Base-by-base conservation (phyloP, 2,113 vertebrate genomes). In the Nerophis lumbriciformis region DNA sequence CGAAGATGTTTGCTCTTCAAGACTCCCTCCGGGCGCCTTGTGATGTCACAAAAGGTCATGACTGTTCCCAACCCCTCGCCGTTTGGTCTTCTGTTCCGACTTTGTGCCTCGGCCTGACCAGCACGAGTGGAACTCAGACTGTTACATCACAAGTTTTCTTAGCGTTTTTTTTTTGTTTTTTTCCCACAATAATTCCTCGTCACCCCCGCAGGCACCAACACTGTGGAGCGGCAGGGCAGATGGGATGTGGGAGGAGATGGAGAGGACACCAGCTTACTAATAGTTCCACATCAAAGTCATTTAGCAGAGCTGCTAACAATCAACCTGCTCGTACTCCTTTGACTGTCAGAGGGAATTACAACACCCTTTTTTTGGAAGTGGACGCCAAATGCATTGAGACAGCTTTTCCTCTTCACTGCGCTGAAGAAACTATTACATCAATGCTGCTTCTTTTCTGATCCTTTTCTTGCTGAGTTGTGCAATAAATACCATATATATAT, bases 191-290 rank as follows among this genome's bases (percentile, higher is more conserved):
- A 73, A 86, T 77, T 76, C 75, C 67, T 69, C 75, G 63, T 60
- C 54, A 47, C 57, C 63, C 59, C 59, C 28, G 48, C 81, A 84
- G 68, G 81, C 83, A 86, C 78, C 86, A 83, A 85, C 83, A 81
- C 76, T 77, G 75, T 86, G 83, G 87, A 85, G 85, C 82, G 62
- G 59, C 67, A 69, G 85, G 85, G 83, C 87, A 88, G 87, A 88
- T 87, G 87, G 87, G 82, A 83, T 86, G 87, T 86, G 83, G 87
- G 87, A 84, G 87, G 87, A 86, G 83, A 76, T 57, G 58, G 66
- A 59, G 70, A 85, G 63, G 79, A 77, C 79, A 70, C 73, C 79
- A 68, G 80, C 76, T 69, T 72, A 68, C 71, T 16, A 44, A 79
- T 80, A 83, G 78, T 86, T 75, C 73, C 73, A 81, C 67, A 83